Evolutionary conservation across 2,797 vertebrate species (phyloP), one percentile per base, ranked within the genome.

Genomic region (Botia almorhae): DNA sequence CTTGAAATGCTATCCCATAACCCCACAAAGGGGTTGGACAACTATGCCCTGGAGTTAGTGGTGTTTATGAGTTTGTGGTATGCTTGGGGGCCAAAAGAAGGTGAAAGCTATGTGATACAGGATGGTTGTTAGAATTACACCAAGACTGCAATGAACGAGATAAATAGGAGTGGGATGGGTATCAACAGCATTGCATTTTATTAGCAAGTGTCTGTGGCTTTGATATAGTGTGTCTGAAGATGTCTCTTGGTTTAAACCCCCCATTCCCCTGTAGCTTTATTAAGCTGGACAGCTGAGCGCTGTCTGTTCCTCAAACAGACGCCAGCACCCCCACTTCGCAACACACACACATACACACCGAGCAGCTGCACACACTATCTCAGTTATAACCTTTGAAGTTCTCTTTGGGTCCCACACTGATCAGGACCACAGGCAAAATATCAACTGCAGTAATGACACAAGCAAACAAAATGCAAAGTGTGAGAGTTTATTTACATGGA

Each of bases 341-440:
- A 33, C 60, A 71, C 92, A 91, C 89, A 94, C 91, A 78, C 55
- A 21, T 93, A 91, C 53, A 92, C 90, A 90, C 90, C 85, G 91
- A 96, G 95, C 97, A 98, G 96, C 97, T 97, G 96, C 94, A 95
- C 94, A 94, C 96, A 93, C 96, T 90, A 95, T 96, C 96, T 95
- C 92, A 94, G 92, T 87, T 89, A 87, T 91, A 81, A 29, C 36
- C 72, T 87, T 87, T 87, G 85, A 88, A 83, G 85, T 85, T 85
- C 78, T 69, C 17, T 68, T 73, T 82, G 39, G n/a, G 39, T 33
- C 78, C 79, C 58, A 61, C 64, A 74, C 89, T 76, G 92, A 92
- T 89, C 81, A 92, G 92, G 93, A 93, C 88, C 88, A 90, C 90
- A 82, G 81, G 58, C 23, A 68, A 82, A 81, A 91, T 78, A 91